phyloP scores from a whole-genome alignment of 2,888 invertebrate genomes.

The Anoplius nigerrimus region DNA sequence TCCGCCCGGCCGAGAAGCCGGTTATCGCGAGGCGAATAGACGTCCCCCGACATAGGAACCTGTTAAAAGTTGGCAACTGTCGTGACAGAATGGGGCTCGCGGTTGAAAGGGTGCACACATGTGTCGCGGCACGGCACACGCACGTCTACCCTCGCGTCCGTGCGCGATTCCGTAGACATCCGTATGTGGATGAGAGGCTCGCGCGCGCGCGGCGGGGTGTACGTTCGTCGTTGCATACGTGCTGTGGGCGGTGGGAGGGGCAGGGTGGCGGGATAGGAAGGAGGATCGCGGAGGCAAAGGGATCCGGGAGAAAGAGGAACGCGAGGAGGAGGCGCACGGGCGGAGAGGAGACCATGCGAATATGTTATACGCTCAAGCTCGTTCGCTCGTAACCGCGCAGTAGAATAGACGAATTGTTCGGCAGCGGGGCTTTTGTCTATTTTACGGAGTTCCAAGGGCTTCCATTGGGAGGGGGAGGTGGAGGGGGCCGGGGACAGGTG shows the following conservation, averaged over 20 bases:
- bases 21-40: conserved; percentile 23
- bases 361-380: conserved; percentile 68
- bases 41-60: conserved; percentile 53
- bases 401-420: conserved; percentile 72
- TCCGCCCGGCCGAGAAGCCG: background rate
- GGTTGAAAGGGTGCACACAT: conserved; percentile 53
- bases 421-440: conserved; percentile 72
- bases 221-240: conserved; percentile 4
- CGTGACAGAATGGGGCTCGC: conserved; percentile 59
- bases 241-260: too few relatives aligned
- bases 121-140: conserved; percentile 43
- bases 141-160: conserved; percentile 43
- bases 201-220: too few relatives aligned
- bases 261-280: conserved; percentile 21
- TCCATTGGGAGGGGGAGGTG: conserved; percentile 61
- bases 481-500: conserved; percentile 23
- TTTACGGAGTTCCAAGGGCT: conserved; percentile 73
- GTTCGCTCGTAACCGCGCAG: conserved; percentile 68
- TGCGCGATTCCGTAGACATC: too few relatives aligned
- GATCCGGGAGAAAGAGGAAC: conserved; percentile 28
- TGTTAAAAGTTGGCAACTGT: conserved; percentile 68
- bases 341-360: conserved; percentile 56
- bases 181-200: conserved; percentile 5
- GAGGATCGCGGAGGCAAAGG: conserved; percentile 42
- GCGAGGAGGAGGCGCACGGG: conserved; percentile 37